These are phyloP conservation scores for Rhingia campestris DNA, from an alignment of 2,888 invertebrate genomes.

Conservation along the genomic window DNA sequence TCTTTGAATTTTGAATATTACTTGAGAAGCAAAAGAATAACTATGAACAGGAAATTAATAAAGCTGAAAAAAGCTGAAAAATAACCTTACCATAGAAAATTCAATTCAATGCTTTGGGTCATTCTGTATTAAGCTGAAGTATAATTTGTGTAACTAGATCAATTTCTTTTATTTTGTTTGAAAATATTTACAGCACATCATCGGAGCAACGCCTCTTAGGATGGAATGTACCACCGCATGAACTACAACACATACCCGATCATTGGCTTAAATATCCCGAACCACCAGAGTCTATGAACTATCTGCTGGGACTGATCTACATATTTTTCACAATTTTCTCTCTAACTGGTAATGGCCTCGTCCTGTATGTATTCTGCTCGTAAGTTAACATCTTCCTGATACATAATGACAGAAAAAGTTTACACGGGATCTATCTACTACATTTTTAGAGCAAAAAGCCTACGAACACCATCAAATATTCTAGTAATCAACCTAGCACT, in stretches of 20 bases:
- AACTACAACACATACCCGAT: conserved; percentile 89
- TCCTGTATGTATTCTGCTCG: conserved; percentile 90
- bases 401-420: neutral
- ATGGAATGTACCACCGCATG: conserved; percentile 90
- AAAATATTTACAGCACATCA: conserved; percentile 73
- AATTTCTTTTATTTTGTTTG: too few species aligned
- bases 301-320: conserved; percentile 90
- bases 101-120: too few species aligned
- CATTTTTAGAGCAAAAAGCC: conserved; percentile 79
- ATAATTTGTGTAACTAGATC: too few species aligned
- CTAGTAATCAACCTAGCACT: conserved; percentile 92
- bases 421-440: neutral
- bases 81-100: too few species aligned
- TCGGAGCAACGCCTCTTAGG: conserved; percentile 85
- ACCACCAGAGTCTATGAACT: conserved; percentile 91
- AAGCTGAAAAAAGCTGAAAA: too few species aligned
- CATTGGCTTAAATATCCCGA: conserved; percentile 92
- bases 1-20: too few species aligned
- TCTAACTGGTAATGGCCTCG: conserved; percentile 91
- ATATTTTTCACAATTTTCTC: conserved; percentile 89
- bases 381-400: conserved; percentile 69
- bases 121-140: too few species aligned
- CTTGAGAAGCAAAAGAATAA: too few species aligned
- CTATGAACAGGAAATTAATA: too few species aligned
- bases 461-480: conserved; percentile 89